phyloP scores from a whole-genome alignment of 2,797 vertebrate genomes.

The Tenualosa ilisha region DNA sequence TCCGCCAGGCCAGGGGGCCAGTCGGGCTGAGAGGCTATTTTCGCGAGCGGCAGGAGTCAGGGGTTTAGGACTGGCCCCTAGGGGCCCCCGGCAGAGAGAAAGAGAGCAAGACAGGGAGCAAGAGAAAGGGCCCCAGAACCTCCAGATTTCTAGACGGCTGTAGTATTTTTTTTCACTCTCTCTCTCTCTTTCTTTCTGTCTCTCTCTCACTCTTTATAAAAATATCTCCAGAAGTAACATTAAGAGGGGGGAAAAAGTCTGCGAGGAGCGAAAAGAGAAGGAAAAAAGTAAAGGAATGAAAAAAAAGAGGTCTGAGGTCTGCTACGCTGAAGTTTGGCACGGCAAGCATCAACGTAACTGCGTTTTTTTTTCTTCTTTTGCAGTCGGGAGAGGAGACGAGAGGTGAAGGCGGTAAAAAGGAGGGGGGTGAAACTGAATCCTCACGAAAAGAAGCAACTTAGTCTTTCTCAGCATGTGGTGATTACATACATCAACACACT shows the following conservation, averaged over 20 bases:
- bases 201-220: slow-evolving; percentile 12
- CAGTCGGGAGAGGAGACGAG: neutral
- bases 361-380: slow-evolving; percentile 36
- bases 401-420: neutral
- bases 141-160: slow-evolving; percentile 17
- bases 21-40: slow-evolving; percentile 39
- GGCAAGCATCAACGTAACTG: slow-evolving; percentile 5
- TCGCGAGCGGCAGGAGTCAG: slow-evolving; percentile 23
- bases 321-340: slow-evolving; percentile 9
- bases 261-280: slow-evolving; percentile 6
- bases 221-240: slow-evolving; percentile 22
- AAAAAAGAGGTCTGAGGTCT: slow-evolving; percentile 12
- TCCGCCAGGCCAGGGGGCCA: slow-evolving; percentile 47
- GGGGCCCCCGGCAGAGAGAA: neutral
- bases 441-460: slow-evolving; percentile 11
- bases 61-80: neutral
- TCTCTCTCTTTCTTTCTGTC: neutral
- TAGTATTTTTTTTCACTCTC: slow-evolving; percentile 6
- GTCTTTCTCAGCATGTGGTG: slow-evolving; percentile 34
- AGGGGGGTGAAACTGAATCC: slow-evolving; percentile 66
- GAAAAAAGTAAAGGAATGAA: slow-evolving; percentile 22
- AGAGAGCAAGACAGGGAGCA: slow-evolving; percentile 31
- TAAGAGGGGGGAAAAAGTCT: slow-evolving; percentile 24
- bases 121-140: neutral
- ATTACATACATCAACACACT: slow-evolving; percentile 74